Evolutionary conservation across 2,797 vertebrate species (phyloP).

Genomic region (Diplodus puntazzo): DNA sequence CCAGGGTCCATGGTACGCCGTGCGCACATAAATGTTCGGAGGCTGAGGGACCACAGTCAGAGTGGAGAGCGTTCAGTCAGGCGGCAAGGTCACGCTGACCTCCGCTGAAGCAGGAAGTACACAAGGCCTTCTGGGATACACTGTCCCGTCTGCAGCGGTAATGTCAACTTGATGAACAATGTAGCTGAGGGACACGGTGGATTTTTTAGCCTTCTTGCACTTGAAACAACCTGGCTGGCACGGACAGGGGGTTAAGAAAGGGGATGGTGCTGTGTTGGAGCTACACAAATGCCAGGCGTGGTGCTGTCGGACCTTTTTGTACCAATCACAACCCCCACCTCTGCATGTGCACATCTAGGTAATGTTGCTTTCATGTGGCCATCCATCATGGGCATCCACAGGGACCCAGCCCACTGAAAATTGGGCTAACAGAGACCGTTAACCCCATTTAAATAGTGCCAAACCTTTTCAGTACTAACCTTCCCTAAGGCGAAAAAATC

Average conservation of each 20-base stretch:
- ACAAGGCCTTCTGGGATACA: conserved; percentile 60
- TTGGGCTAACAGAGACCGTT: conserved; percentile 72
- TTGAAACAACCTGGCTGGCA: conserved; percentile 29
- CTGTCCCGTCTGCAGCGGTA: conserved; percentile 49
- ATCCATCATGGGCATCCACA: conserved; percentile 69
- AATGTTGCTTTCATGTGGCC: conserved; percentile 47
- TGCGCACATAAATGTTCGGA: conserved; percentile 37
- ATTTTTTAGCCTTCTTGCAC: conserved; percentile 36
- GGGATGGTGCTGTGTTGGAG: conserved; percentile 2
- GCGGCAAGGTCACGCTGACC: conserved; percentile 76
- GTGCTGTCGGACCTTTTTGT: conserved; percentile 19
- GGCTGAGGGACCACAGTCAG: conserved; percentile 33
- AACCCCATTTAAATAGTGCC: conserved; percentile 79
- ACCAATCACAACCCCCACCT: conserved; percentile 29
- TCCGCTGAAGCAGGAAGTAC: conserved; percentile 62
- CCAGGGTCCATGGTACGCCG: conserved; percentile 8
- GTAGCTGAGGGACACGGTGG: conserved; percentile 34
- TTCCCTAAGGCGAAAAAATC: conserved; percentile 72
- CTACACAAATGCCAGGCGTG: conserved; percentile 15
- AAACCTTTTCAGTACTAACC: conserved; percentile 74
- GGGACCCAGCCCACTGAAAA: conserved; percentile 72
- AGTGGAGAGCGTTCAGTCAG: conserved; percentile 54
- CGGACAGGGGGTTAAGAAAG: conserved; percentile 28
- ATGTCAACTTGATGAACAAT: conserved; percentile 57
- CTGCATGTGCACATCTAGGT: conserved; percentile 38